A percentile compares a stretch with the other conserved stretches of the same genome.
Conservation (phyloP, 2,113 vertebrate genomes). For the Malurus melanocephalus region DNA sequence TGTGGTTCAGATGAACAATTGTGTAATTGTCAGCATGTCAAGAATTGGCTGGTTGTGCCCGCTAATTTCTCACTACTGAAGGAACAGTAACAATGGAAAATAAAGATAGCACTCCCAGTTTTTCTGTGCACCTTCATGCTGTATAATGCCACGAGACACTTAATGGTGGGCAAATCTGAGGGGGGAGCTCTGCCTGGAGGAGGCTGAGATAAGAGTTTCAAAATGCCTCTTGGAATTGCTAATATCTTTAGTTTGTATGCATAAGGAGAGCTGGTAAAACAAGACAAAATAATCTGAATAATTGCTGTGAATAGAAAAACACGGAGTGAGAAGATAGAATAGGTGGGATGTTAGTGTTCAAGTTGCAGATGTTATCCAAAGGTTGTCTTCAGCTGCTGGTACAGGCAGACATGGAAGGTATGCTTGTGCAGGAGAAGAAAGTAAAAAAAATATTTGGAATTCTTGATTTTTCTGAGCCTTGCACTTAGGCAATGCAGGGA, state of each 20-base stretch:
- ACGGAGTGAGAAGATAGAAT: not conserved
- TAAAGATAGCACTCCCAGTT: not conserved
- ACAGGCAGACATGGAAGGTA: not conserved
- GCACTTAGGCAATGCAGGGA: not conserved
- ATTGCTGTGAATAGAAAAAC: not conserved
- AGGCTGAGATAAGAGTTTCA: not conserved
- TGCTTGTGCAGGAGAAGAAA: not conserved
- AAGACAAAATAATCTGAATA: constrained; percentile 15
- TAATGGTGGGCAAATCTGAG: not conserved
- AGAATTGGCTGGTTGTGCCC: not conserved
- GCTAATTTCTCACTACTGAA: not conserved
- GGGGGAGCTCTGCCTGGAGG: not conserved
- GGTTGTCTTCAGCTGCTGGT: not conserved
- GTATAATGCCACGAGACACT: not conserved
- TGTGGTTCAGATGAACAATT: not conserved
- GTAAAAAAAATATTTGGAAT: not conserved
- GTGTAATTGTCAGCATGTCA: not conserved
- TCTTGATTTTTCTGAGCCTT: not conserved
- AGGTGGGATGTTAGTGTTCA: not conserved
- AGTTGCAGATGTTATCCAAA: not conserved
- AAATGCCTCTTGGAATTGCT: not conserved
- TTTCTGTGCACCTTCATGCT: not conserved
- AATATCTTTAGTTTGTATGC: not conserved
- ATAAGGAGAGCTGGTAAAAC: not conserved
- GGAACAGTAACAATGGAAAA: not conserved